Base-by-base conservation (phyloP, 2,113 vertebrate species). In the Tylochromis polylepis region DNA sequence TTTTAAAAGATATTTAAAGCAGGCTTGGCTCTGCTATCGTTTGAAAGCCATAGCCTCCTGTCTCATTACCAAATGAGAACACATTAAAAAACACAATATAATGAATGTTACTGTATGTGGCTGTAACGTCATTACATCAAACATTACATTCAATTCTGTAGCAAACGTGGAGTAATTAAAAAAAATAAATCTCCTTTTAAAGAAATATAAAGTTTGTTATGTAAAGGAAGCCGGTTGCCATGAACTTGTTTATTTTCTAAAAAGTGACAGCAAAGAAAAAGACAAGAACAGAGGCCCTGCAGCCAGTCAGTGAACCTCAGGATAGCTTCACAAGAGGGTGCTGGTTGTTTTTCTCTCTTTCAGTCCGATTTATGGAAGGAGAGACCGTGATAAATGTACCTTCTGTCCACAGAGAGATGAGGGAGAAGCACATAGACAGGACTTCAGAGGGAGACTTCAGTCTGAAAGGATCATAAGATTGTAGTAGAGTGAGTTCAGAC, bases 311-410 rank as follows among this genome's bases (percentile, higher is more conserved):
- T n/a, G 27, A 77, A 53, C 18, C 46, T 77, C 27, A 1, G 70
- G 43, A 77, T 77, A 77, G 46, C 46, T 53, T 53, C 72, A 53
- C 18, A n/a, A 77, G 72, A 77, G 27, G 46, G 27, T 77, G 46
- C 46, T 53, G 72, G 43, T 77, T 77, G 46, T 82, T 86, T 88
- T 84, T 57, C 46, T 88, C 38, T 77, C 5, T 85, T 86, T 90
- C 82, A 82, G 22, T 85, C 75, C 43, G 24, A 84, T 83, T 15
- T 78, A 34, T 80, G 34, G 34, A 3, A 29, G 72, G 72, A 77
- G 53, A 34, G 72, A 31, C 46, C 53, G 46, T 85, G 89, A 88
- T 92, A 81, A 72, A 87, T 90, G 72, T 60, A 80, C 38, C 82
- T 75, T 62, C 84, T 77, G 38, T 77, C 60, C 79, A 41, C 5